Conservation (phyloP, 2,888 invertebrate species). For the Andricus quercusramuli region DNA sequence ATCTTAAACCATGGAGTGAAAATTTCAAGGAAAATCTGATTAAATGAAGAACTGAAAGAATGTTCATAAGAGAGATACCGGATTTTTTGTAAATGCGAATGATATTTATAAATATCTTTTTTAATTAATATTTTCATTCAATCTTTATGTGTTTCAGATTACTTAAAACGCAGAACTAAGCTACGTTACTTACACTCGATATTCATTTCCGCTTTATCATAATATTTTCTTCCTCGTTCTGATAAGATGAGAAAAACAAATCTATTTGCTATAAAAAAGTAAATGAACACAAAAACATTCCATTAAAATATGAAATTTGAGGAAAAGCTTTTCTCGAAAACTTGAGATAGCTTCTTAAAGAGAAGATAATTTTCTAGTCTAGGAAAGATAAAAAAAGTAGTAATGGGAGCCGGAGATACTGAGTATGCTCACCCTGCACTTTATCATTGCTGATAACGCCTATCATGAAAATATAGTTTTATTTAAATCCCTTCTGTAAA, state of each 20-base stretch:
- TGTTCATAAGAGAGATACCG: too few species aligned
- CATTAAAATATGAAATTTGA: background rate
- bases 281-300: background rate
- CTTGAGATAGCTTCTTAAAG: background rate
- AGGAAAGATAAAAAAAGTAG: background rate
- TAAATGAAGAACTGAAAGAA: background rate
- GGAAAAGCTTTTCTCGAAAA: background rate
- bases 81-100: too few species aligned
- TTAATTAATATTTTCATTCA: background rate
- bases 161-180: too few species aligned
- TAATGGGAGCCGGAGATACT: background rate
- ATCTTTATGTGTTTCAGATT: too few species aligned
- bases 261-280: background rate
- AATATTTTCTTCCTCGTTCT: conserved; percentile 13
- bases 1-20: background rate
- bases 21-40: conserved; percentile 1
- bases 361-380: background rate
- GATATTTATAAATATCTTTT: background rate
- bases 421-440: background rate
- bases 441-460: background rate
- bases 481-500: background rate
- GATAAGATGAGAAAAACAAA: background rate
- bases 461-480: background rate
- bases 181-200: conserved; percentile 17
- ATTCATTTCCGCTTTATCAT: background rate